Conservation (phyloP, 2,888 invertebrate species). For the Temnothorax ravouxi region DNA sequence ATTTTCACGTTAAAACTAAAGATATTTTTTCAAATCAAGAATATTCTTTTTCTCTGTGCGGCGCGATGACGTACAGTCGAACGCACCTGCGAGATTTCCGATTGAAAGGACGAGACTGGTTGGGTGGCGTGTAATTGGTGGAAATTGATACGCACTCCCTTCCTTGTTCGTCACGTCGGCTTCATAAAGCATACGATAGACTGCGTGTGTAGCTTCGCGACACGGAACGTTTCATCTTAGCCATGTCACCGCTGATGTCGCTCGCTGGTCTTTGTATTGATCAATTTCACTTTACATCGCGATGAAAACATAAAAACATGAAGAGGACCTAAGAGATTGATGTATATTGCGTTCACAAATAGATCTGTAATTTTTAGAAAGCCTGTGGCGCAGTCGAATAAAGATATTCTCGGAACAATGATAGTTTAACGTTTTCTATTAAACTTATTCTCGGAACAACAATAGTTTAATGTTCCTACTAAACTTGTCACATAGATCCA, state of each 20-base stretch:
- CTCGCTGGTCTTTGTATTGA: slow-evolving; percentile 59
- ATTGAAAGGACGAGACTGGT: slow-evolving; percentile 40
- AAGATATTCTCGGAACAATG: not conserved
- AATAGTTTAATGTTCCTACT: not conserved
- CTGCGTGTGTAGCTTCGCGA: slow-evolving; percentile 32
- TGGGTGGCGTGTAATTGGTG: slow-evolving; percentile 65
- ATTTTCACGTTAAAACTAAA: no score
- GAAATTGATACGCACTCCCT: slow-evolving; percentile 67
- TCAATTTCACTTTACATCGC: slow-evolving; percentile 65
- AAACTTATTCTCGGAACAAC: no score
- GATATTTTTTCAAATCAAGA: no score
- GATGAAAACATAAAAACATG: slow-evolving; percentile 16
- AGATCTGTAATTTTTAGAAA: not conserved
- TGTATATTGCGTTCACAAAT: not conserved
- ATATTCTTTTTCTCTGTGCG: not conserved
- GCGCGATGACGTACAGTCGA: slow-evolving; percentile 17
- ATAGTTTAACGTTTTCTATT: no score
- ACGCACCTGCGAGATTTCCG: slow-evolving; percentile 44
- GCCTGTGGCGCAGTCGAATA: not conserved
- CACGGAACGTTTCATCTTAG: slow-evolving; percentile 61
- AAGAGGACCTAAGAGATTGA: slow-evolving; percentile 2
- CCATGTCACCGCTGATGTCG: slow-evolving; percentile 59
- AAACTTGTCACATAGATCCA: not conserved
- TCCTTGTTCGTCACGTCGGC: slow-evolving; percentile 25
- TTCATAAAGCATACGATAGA: slow-evolving; percentile 13